phyloP scores from a whole-genome alignment of 2,113 vertebrate species.

The Ursus arctos region DNA sequence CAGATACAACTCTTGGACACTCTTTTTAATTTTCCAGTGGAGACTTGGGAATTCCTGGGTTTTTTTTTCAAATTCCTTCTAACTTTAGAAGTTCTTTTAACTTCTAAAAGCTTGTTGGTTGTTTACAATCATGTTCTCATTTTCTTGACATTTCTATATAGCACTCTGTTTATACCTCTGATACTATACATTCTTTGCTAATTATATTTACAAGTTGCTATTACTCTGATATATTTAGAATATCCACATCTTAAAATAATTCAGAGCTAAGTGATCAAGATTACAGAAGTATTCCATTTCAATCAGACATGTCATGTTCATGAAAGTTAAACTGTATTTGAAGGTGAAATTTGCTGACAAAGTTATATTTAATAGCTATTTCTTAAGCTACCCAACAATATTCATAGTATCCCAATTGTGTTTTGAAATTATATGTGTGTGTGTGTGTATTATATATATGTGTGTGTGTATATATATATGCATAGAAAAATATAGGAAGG shows the following conservation, averaged over 20 bases:
- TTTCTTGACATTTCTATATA: conserved; percentile 25
- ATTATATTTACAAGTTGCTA: conserved; percentile 67
- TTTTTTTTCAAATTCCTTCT: neutral
- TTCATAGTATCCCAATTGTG: neutral
- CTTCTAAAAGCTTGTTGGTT: neutral
- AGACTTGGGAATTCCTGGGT: neutral
- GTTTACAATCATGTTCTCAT: neutral
- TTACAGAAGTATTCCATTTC: conserved; percentile 77
- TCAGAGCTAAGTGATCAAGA: conserved; percentile 74
- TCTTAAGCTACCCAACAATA: neutral
- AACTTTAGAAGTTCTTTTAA: neutral
- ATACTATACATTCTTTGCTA: conserved; percentile 14
- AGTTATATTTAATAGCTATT: conserved; percentile 16
- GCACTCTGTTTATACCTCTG: neutral
- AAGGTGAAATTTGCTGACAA: conserved; percentile 75
- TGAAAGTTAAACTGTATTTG: conserved; percentile 77
- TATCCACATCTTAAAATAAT: conserved; percentile 81
- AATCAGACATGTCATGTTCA: conserved; percentile 72
- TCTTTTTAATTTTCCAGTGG: neutral
- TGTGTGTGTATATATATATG: neutral
- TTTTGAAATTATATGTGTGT: neutral
- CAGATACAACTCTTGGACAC: neutral
- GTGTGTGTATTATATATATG: no score
- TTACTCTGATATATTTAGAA: conserved; percentile 83
- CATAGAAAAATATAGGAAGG: conserved; percentile 4